Evolutionary conservation across 2,888 invertebrate species (phyloP), one percentile per base, ranked within the genome.

Genomic region (Halocaridina rubra): DNA sequence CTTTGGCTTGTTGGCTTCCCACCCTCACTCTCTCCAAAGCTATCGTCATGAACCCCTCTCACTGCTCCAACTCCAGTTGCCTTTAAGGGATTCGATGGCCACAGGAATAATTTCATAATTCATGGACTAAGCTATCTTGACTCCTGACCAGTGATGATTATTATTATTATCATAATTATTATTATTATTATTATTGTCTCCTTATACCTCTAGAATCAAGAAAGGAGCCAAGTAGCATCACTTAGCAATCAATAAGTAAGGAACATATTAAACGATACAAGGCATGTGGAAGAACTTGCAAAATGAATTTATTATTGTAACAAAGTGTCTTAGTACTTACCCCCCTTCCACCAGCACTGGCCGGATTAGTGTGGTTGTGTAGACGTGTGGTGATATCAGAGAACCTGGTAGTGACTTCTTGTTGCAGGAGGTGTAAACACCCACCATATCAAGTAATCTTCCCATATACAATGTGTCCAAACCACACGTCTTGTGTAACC

Each of bases 271-370:
- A 53, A 53, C 53, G 19, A 10, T 53, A 13, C 19, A n/a, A 75
- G 61, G 69, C 59, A 67, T 85, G 79, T 80, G 80, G 80, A 85
- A 30, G 72, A 72, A 64, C 74, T 77, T 76, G 80, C 53, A 53
- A 53, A 53, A n/a, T 53, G 19, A 53, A 53, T n/a, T n/a, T n/a
- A n/a, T n/a, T n/a, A n/a, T n/a, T n/a, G n/a, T n/a, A 85, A 85
- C 85, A 81, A 86, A 86, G 86, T 86, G 86, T 86, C 86, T 86
- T 86, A 86, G 86, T 86, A 86, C 82, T 86, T 86, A 86, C 79
- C 69, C n/a, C 69, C 74, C 74, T 74, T 79, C 77, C 82, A 82
- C 67, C 82, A 77, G 77, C 72, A 78, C 82, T 82, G 82, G 71
- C 77, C 77, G 59, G 82, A 75, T 76, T 82, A 77, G 77, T 72